Percentiles rank a stretch among this genome's conserved stretches.
These are phyloP conservation scores for Plemyria rubiginata DNA, from an alignment of 2,888 invertebrate genomes.

Conservation along the genomic window DNA sequence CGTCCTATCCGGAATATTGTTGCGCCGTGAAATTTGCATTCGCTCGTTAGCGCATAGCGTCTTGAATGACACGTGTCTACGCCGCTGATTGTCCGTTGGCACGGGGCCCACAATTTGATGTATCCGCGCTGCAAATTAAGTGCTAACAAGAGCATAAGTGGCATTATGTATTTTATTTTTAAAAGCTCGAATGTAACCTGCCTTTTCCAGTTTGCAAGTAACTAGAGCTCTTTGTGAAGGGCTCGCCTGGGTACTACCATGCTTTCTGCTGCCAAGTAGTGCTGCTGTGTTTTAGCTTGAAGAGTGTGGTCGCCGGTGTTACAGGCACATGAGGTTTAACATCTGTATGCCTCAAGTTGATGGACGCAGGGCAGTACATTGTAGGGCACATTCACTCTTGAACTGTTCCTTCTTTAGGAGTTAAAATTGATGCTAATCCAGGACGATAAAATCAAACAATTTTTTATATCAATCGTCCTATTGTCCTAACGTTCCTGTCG, in stretches of 20 bases:
- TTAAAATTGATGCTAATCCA: too few relatives aligned
- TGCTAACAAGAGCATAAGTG: conserved; percentile 32
- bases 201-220: neutral
- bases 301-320: neutral
- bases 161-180: conserved; percentile 24
- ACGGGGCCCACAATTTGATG: conserved; percentile 36
- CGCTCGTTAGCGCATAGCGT: conserved; percentile 81
- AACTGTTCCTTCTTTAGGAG: too few relatives aligned
- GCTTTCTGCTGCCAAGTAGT: too few relatives aligned
- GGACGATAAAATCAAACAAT: too few relatives aligned
- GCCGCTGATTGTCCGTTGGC: conserved; percentile 61
- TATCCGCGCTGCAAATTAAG: conserved; percentile 32
- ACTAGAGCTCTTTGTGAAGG: neutral
- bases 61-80: conserved; percentile 73
- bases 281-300: too few relatives aligned
- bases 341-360: neutral
- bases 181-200: conserved; percentile 5
- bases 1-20: conserved; percentile 67
- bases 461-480: too few relatives aligned
- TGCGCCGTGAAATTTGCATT: conserved; percentile 78
- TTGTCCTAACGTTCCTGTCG: too few relatives aligned
- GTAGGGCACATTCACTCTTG: too few relatives aligned
- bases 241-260: too few relatives aligned
- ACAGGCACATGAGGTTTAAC: neutral
- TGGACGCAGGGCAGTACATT: neutral